Base-by-base conservation (phyloP, 2,797 vertebrate genomes). In the Eleutherodactylus coqui region DNA sequence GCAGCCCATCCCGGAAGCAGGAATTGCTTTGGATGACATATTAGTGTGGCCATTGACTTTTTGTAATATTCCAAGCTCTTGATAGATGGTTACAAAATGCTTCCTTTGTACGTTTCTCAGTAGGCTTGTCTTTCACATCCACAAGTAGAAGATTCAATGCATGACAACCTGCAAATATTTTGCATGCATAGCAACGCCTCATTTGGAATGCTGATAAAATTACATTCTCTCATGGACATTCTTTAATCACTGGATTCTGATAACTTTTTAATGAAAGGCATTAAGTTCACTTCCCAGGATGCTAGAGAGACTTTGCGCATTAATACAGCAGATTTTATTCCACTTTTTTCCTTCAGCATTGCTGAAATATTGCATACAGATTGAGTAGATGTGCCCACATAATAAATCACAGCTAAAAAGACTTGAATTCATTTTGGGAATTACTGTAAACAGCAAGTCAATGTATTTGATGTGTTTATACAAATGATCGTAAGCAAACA, bases 141-240 rank as follows among this genome's bases (percentile, higher is more conserved):
- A 58, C 43, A 29, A 72, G 47, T 49, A 73, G 38, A 64, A 84
- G 75, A 79, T 14, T 73, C 41, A 79, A 87, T 79, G 51, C 32
- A 60, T 79, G 85, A 84, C 81, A 88, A 85, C 87, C 82, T 88
- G 87, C 60, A 91, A 90, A 90, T 91, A 90, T 88, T 88, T 88
- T 85, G 78, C 88, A 85, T 83, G 86, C 91, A 90, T 90, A 90
- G 90, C 86, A 89, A 91, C 88, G 70, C 86, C 85, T 78, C 89
- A 76, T 89, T 88, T 89, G 45, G 84, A 58, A 80, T 75, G 62
- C 83, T 79, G 51, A 85, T 88, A 83, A 58, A 76, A 88, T 85
- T 67, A 78, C 75, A 82, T 76, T 86, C 36, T 64, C 80, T 49
- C 49, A 38, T 51, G 80, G 53, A 45, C 49, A n/a, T 51, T 81